These are phyloP conservation scores for Ctenodactylus gundi DNA, from an alignment of 2,113 vertebrate species.

Conservation along the genomic window DNA sequence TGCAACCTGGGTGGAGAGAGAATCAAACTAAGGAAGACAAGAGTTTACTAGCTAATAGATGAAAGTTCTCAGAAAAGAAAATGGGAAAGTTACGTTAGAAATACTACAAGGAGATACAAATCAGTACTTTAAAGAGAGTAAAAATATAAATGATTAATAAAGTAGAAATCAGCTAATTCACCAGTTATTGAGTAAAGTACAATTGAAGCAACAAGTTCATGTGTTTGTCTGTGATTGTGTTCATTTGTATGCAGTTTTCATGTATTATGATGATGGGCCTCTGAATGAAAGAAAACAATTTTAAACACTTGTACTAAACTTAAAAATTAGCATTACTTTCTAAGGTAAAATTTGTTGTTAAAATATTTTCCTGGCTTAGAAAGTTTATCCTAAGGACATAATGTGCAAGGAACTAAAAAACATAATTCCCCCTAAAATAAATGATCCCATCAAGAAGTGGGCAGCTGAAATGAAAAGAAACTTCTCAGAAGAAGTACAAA, in stretches of 20 bases:
- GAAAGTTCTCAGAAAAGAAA: not conserved
- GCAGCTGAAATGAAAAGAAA: too few relatives aligned
- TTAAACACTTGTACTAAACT: not conserved
- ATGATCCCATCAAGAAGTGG: too few relatives aligned
- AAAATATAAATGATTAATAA: not conserved
- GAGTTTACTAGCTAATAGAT: not conserved
- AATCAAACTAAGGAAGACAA: not conserved
- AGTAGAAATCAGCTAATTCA: conserved; percentile 5
- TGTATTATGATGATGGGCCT: not conserved
- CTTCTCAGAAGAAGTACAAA: too few relatives aligned
- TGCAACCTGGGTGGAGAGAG: not conserved
- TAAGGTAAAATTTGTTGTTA: not conserved
- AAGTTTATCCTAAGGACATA: not conserved
- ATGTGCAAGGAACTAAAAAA: too few relatives aligned
- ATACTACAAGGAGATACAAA: not conserved
- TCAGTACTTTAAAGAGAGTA: not conserved
- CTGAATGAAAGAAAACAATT: not conserved
- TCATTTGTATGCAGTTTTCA: not conserved
- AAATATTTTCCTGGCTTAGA: not conserved
- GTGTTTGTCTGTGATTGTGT: not conserved
- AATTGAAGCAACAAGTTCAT: not conserved
- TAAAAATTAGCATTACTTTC: not conserved
- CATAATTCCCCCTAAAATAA: too few relatives aligned
- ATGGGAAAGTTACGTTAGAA: not conserved
- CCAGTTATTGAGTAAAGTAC: conserved; percentile 16